These are phyloP conservation scores for Himalopsyche phryganea DNA, from an alignment of 1,140 invertebrate genomes.

Conservation along the genomic window DNA sequence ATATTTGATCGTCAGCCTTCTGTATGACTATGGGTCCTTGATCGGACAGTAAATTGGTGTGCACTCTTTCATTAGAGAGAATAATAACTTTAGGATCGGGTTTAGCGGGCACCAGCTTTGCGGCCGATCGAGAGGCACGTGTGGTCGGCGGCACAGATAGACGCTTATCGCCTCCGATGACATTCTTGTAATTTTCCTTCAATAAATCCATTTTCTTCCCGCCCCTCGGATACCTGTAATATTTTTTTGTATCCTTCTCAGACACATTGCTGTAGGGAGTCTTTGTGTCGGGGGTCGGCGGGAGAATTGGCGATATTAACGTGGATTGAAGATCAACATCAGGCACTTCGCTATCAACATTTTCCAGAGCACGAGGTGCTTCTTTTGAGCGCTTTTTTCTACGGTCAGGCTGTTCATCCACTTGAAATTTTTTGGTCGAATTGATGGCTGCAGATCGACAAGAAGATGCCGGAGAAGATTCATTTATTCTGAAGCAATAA, in stretches of 20 bases:
- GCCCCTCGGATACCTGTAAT: constrained; percentile 18
- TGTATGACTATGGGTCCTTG: constrained; percentile 7
- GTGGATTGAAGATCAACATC: too few species aligned
- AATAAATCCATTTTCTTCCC: constrained; percentile 33
- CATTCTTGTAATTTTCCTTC: constrained; percentile 22
- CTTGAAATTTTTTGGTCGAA: neutral
- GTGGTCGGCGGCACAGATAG: neutral
- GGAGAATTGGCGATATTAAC: too few species aligned
- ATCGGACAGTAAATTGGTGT: constrained; percentile 13
- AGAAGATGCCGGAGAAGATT: constrained; percentile 16
- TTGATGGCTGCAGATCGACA: neutral
- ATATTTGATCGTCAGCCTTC: neutral
- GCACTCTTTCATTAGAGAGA: constrained; percentile 29
- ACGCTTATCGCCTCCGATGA: neutral
- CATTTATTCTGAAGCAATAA: constrained; percentile 20
- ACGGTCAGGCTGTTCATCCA: too few species aligned
- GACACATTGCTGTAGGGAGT: neutral
- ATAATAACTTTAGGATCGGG: constrained; percentile 20
- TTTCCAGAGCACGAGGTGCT: too few species aligned
- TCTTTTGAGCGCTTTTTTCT: too few species aligned
- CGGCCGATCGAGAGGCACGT: constrained; percentile 1
- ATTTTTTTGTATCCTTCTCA: neutral
- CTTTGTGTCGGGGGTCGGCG: neutral
- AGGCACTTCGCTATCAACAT: too few species aligned
- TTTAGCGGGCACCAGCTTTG: neutral